Conservation (phyloP, 92 coral and sea anemone genomes). For the Bergia sp. region DNA sequence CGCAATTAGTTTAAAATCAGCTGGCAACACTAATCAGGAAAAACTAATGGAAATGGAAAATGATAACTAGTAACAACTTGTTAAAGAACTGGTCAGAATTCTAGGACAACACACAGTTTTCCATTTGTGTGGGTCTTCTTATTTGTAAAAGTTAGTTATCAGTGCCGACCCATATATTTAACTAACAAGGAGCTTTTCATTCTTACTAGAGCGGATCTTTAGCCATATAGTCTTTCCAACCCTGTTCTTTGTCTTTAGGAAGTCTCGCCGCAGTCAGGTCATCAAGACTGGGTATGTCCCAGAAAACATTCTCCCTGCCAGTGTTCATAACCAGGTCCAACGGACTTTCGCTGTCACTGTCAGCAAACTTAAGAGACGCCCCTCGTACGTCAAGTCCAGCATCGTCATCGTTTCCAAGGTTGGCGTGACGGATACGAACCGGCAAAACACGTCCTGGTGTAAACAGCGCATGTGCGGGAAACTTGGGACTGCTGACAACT, state of each 20-base stretch:
- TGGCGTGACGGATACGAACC: constrained; percentile 41
- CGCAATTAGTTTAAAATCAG: too few relatives aligned
- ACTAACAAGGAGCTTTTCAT: too few relatives aligned
- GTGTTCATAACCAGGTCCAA: constrained; percentile 57
- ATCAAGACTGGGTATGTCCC: constrained; percentile 39
- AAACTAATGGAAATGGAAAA: too few relatives aligned
- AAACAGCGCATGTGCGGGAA: background rate
- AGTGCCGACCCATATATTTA: too few relatives aligned
- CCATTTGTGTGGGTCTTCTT: too few relatives aligned
- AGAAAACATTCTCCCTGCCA: constrained; percentile 50
- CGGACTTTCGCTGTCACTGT: constrained; percentile 48
- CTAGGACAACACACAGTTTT: too few relatives aligned
- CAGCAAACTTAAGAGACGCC: constrained; percentile 52
- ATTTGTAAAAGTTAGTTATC: too few relatives aligned
- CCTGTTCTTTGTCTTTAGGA: background rate
- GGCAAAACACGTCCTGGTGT: constrained; percentile 41
- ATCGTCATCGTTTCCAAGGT: constrained; percentile 36
- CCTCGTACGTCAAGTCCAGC: constrained; percentile 47
- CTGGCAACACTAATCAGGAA: too few relatives aligned
- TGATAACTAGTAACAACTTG: too few relatives aligned
- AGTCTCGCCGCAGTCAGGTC: background rate
- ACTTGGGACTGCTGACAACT: constrained; percentile 46
- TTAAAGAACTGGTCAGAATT: too few relatives aligned
- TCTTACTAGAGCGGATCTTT: too few relatives aligned
- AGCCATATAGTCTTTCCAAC: background rate